phyloP scores from a whole-genome alignment of 2,113 vertebrate genomes.

The Todiramphus saurophagus region DNA sequence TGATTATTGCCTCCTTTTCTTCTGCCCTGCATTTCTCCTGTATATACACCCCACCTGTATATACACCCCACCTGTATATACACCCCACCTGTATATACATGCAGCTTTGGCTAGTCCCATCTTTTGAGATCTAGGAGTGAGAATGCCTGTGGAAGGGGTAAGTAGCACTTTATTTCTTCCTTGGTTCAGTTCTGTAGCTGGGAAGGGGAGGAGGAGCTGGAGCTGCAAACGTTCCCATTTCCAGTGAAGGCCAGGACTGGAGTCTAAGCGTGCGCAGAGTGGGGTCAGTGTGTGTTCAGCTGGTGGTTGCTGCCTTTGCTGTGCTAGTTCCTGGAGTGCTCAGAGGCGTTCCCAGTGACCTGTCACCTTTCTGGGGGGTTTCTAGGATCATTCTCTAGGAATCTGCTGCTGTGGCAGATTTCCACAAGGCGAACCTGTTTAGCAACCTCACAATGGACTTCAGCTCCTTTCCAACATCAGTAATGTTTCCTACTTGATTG shows the following conservation, averaged over 20 bases:
- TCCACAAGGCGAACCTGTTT: neutral
- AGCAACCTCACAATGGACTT: neutral
- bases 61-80: accelerated
- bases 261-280: accelerated
- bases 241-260: neutral
- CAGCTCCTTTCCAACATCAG: neutral
- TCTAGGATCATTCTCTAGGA: neutral
- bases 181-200: neutral
- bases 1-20: neutral
- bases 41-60: too few relatives aligned
- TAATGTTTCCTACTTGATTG: neutral
- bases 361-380: neutral
- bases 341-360: neutral
- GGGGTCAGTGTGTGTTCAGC: neutral
- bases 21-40: accelerated
- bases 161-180: neutral
- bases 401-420: neutral
- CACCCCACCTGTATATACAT: accelerated
- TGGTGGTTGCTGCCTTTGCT: neutral
- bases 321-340: neutral
- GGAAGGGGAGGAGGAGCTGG: neutral
- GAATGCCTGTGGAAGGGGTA: neutral
- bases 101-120: neutral
- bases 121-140: neutral
- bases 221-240: neutral